phyloP scores from a whole-genome alignment of 2,888 invertebrate genomes.

The Tipula vernalis region DNA sequence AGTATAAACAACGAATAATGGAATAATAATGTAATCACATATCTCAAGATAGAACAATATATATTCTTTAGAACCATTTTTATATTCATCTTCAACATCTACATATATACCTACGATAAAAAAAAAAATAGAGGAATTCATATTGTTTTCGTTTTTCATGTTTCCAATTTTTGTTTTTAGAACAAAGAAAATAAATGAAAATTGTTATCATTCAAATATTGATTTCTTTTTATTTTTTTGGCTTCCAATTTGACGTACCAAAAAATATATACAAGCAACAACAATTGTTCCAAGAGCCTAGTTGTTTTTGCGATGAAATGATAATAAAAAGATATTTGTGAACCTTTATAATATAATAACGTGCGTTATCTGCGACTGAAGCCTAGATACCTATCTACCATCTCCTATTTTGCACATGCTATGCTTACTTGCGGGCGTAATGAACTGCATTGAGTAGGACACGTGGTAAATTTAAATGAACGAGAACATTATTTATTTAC shows the following conservation, averaged over 20 bases:
- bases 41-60: not conserved
- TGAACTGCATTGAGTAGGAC: not conserved
- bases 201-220: not conserved
- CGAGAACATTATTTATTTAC: not conserved
- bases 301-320: not conserved
- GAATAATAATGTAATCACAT: conserved; percentile 4
- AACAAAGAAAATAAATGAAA: not conserved
- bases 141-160: not conserved
- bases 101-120: not conserved
- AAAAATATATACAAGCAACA: not conserved
- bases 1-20: not conserved
- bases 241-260: not conserved
- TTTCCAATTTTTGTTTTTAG: not conserved
- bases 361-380: not conserved
- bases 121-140: not conserved
- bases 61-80: not conserved
- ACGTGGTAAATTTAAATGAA: not conserved
- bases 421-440: not conserved
- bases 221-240: not conserved
- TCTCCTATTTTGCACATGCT: not conserved
- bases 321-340: not conserved
- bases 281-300: not conserved
- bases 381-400: not conserved
- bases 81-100: not conserved
- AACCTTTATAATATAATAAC: not conserved